phyloP scores from a whole-genome alignment of 37 sponge, comb jelly and placozoan genomes.

The Cliona cf. orientalis region DNA sequence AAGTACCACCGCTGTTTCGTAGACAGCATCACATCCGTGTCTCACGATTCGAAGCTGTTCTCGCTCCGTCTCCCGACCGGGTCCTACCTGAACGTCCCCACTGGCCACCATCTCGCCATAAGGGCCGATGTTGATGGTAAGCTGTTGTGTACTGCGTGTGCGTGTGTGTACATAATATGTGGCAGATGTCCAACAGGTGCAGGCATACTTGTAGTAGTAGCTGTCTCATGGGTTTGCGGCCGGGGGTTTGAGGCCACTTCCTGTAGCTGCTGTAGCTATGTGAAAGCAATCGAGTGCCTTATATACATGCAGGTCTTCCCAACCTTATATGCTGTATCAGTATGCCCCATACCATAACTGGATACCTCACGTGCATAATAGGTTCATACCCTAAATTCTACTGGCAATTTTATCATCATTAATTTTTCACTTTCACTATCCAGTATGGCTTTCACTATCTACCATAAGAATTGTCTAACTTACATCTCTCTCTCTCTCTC shows the following conservation, averaged over 20 bases:
- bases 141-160: too few species aligned
- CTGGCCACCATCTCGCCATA: constrained; percentile 82
- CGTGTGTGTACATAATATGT: background rate
- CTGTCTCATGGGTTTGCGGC: background rate
- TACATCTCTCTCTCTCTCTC: too few species aligned
- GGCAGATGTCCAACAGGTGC: background rate
- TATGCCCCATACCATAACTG: too few species aligned
- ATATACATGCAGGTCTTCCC: too few species aligned
- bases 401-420: background rate
- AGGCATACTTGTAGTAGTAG: background rate
- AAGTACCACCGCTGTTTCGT: constrained; percentile 49
- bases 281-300: too few species aligned
- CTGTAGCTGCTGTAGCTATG: background rate
- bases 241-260: too few species aligned
- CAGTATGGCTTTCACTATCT: background rate
- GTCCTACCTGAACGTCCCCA: constrained; percentile 73
- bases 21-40: constrained; percentile 40
- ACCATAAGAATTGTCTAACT: too few species aligned
- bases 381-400: too few species aligned
- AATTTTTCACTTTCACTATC: background rate
- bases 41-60: constrained; percentile 84
- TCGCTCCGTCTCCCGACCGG: constrained; percentile 62
- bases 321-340: too few species aligned
- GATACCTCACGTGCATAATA: too few species aligned
- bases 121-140: constrained; percentile 55